These are phyloP conservation scores for Ibidorhyncha struthersii DNA, from an alignment of 2,113 vertebrate genomes.

Conservation along the genomic window DNA sequence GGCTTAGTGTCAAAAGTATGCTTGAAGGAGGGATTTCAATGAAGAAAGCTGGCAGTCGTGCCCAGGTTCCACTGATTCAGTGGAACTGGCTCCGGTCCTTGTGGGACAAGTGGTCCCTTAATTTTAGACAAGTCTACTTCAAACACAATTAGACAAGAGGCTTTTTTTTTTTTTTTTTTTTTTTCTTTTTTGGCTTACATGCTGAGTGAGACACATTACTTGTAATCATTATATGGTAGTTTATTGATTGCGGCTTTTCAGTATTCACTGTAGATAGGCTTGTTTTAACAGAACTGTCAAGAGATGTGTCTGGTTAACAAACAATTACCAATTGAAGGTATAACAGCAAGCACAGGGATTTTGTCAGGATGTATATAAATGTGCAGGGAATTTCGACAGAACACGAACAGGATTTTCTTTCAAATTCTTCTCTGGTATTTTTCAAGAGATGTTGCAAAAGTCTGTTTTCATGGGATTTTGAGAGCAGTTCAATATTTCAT, in stretches of 20 bases:
- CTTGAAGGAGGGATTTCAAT: not conserved
- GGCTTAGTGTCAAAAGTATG: not conserved
- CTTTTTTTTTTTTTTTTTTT: not conserved
- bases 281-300: slow-evolving; percentile 24
- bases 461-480: not conserved
- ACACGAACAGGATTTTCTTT: not conserved
- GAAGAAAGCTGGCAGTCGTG: not conserved
- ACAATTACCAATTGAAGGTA: not conserved
- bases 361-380: not conserved
- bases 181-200: not conserved
- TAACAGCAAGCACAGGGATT: not conserved
- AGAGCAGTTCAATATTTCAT: not conserved
- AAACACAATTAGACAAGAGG: slow-evolving; percentile 1
- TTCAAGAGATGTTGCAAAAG: not conserved
- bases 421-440: not conserved
- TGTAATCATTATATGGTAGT: slow-evolving; percentile 23
- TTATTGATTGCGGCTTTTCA: slow-evolving; percentile 48
- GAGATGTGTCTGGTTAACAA: not conserved
- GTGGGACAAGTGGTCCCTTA: slow-evolving; percentile 6
- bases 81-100: not conserved
- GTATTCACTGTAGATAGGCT: slow-evolving; percentile 14
- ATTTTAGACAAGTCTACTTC: slow-evolving; percentile 34
- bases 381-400: not conserved
- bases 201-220: not conserved
- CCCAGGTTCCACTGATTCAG: not conserved